Conservation (phyloP, 2,888 invertebrate species). For the Schizotus pectinicornis region DNA sequence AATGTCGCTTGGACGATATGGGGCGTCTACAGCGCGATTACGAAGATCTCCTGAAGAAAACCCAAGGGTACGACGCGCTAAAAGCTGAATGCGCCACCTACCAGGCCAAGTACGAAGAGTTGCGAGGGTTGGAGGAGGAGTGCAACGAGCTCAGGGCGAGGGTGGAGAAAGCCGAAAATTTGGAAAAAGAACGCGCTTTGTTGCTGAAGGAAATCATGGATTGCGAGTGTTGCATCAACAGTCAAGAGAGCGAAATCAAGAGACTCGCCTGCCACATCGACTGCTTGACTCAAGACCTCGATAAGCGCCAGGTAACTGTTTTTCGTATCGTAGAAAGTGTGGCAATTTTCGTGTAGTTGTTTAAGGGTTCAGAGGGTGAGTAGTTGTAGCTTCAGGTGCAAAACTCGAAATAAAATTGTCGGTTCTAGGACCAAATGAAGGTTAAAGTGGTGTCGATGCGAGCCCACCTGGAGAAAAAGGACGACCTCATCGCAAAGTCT, state of each 20-base stretch:
- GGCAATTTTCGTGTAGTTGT: slow-evolving; percentile 19
- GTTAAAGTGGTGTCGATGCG: slow-evolving; percentile 47
- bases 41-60: slow-evolving; percentile 44
- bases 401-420: slow-evolving; percentile 4
- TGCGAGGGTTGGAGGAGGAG: slow-evolving; percentile 48
- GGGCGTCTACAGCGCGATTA: slow-evolving; percentile 48
- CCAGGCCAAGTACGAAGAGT: slow-evolving; percentile 51
- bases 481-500: slow-evolving; percentile 46
- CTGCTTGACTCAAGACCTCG: slow-evolving; percentile 53
- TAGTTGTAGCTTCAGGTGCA: neutral
- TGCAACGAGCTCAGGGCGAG: slow-evolving; percentile 46
- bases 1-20: slow-evolving; percentile 42
- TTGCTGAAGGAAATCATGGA: slow-evolving; percentile 62
- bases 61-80: slow-evolving; percentile 46
- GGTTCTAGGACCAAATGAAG: slow-evolving; percentile 48
- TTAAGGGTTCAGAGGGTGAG: neutral
- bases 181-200: slow-evolving; percentile 61
- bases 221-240: slow-evolving; percentile 63
- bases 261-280: slow-evolving; percentile 63
- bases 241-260: slow-evolving; percentile 66
- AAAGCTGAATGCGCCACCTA: slow-evolving; percentile 54
- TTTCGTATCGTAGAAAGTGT: slow-evolving; percentile 18
- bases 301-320: slow-evolving; percentile 52
- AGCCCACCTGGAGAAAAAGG: slow-evolving; percentile 51
- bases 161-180: slow-evolving; percentile 45